Evolutionary conservation across 2,113 vertebrate species (phyloP).

Genomic region (Siphamia tubifer): DNA sequence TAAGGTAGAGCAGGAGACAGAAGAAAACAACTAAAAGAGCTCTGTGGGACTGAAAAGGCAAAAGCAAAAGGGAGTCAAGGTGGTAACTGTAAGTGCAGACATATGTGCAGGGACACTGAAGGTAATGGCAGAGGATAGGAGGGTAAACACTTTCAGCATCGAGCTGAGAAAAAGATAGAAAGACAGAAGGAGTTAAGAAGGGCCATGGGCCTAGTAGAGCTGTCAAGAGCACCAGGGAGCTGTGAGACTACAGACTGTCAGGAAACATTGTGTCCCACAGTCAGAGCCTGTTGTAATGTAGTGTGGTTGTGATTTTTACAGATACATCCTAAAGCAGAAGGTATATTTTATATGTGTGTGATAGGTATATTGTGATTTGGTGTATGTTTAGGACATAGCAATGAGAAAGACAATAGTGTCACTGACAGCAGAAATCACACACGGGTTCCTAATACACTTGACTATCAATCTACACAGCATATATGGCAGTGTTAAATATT

Average conservation of each 20-base stretch:
- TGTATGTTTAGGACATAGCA: too few species aligned
- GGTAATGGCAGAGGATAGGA: slow-evolving; percentile 39
- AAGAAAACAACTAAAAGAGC: slow-evolving; percentile 3
- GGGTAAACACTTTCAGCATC: slow-evolving; percentile 43
- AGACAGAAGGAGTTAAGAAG: slow-evolving; percentile 57
- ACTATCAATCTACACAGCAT: too few species aligned
- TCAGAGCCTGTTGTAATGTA: slow-evolving; percentile 28
- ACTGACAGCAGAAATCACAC: too few species aligned
- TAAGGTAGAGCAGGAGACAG: neutral
- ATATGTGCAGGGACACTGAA: slow-evolving; percentile 52
- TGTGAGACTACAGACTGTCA: slow-evolving; percentile 51
- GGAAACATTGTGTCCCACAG: slow-evolving; percentile 35
- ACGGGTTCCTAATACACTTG: too few species aligned
- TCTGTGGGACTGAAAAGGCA: slow-evolving; percentile 1
- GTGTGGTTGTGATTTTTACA: slow-evolving; percentile 20
- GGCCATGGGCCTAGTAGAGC: slow-evolving; percentile 38
- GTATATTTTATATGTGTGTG: slow-evolving; percentile 18
- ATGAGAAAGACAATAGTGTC: too few species aligned
- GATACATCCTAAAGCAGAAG: slow-evolving; percentile 24
- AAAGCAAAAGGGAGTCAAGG: slow-evolving; percentile 15
- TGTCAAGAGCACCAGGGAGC: slow-evolving; percentile 29
- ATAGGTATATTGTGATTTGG: too few species aligned
- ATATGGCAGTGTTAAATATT: too few species aligned
- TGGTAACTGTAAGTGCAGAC: slow-evolving; percentile 27
- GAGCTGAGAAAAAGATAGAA: slow-evolving; percentile 27